These are phyloP conservation scores for Pheosia gnoma DNA, from an alignment of 2,888 invertebrate species.

Conservation along the genomic window DNA sequence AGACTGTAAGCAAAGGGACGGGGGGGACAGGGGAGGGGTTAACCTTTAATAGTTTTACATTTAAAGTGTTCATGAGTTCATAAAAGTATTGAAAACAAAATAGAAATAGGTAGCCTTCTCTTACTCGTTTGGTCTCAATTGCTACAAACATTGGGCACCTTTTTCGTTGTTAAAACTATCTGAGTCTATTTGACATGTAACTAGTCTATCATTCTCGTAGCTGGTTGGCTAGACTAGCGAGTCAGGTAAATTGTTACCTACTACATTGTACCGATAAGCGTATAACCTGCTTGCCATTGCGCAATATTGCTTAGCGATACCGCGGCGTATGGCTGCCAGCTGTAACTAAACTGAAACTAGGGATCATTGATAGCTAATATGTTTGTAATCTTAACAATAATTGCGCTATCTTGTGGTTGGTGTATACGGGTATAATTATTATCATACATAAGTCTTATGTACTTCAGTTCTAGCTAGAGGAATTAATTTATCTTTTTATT, in stretches of 20 bases:
- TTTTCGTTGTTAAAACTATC: not conserved
- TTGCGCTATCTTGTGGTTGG: not conserved
- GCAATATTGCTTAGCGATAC: not conserved
- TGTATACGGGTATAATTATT: too few species aligned
- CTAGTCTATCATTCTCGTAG: not conserved
- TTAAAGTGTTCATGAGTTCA: too few species aligned
- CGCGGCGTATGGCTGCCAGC: not conserved
- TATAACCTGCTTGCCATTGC: conserved; percentile 3
- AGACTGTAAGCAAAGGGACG: too few species aligned
- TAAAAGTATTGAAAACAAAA: too few species aligned
- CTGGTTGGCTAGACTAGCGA: not conserved
- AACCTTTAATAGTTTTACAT: too few species aligned
- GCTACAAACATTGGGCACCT: too few species aligned
- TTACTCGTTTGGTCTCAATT: not conserved
- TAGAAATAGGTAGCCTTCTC: too few species aligned
- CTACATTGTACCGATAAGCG: not conserved
- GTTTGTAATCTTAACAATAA: not conserved
- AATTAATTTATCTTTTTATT: not conserved
- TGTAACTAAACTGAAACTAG: not conserved
- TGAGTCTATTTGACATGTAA: not conserved
- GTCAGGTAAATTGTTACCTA: not conserved
- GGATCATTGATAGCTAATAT: not conserved
- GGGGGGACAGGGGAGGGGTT: too few species aligned
- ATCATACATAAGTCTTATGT: too few species aligned
- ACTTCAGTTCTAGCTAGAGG: too few species aligned